Conservation (phyloP, 2,797 vertebrate genomes). For the Acanthurus tractus region DNA sequence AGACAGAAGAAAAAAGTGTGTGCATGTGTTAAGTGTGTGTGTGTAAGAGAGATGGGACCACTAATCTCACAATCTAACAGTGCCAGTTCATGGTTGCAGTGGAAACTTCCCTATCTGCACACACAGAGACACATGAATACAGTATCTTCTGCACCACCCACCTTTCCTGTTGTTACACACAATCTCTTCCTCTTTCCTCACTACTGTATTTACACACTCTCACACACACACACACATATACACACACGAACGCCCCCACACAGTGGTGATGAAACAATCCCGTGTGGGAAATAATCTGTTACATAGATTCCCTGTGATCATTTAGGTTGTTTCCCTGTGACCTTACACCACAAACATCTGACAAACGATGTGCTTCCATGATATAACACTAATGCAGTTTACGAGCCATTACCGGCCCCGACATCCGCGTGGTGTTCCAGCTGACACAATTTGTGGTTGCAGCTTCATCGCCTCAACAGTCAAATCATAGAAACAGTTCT, state of each 20-base stretch:
- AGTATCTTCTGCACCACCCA: constrained; percentile 36
- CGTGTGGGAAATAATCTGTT: constrained; percentile 51
- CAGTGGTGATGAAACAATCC: constrained; percentile 20
- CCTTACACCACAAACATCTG: constrained; percentile 62
- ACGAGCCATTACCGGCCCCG: constrained; percentile 53
- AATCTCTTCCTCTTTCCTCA: constrained; percentile 48
- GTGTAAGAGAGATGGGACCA: constrained; percentile 10
- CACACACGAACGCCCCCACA: background rate
- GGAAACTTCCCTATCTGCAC: constrained; percentile 63
- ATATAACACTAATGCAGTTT: constrained; percentile 60
- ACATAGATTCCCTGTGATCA: constrained; percentile 51
- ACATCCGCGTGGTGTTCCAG: constrained; percentile 53
- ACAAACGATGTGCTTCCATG: constrained; percentile 50
- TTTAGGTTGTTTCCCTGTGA: constrained; percentile 61
- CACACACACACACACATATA: constrained; percentile 22
- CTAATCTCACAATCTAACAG: constrained; percentile 9
- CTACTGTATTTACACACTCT: constrained; percentile 34
- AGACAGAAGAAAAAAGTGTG: constrained; percentile 40
- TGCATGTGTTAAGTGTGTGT: constrained; percentile 29
- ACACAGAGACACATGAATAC: constrained; percentile 28
- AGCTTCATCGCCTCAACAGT: constrained; percentile 62
- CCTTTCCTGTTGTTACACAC: constrained; percentile 57
- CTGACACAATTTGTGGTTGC: constrained; percentile 71
- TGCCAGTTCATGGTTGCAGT: constrained; percentile 28
- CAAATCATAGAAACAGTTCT: constrained; percentile 60